phyloP scores from a whole-genome alignment of 2,113 vertebrate genomes.

The Rattus rattus region DNA sequence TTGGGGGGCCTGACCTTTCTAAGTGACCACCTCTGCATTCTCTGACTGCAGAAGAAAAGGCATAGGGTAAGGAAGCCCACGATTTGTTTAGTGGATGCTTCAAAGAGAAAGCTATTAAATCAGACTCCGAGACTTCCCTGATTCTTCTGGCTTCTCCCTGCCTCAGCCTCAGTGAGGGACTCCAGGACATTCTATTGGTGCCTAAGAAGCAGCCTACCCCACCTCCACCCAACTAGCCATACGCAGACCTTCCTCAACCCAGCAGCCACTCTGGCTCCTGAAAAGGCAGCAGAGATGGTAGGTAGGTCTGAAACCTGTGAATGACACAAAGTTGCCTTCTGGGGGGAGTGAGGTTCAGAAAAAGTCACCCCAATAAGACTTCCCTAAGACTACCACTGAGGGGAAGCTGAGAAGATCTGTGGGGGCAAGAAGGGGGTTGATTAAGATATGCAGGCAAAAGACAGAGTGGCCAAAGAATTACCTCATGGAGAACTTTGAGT shows the following conservation, averaged over 20 bases:
- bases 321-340: not conserved
- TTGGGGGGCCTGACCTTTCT: not conserved
- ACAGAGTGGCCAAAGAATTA: not conserved
- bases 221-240: fast-evolving
- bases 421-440: not conserved
- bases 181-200: not conserved
- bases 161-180: not conserved
- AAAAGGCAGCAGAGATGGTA: too few relatives aligned
- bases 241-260: not conserved
- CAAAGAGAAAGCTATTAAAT: not conserved
- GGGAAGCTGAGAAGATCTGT: not conserved
- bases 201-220: not conserved
- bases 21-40: not conserved
- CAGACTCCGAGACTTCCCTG: not conserved
- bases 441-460: not conserved
- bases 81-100: not conserved
- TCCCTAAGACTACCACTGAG: not conserved
- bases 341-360: too few relatives aligned
- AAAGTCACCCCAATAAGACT: not conserved
- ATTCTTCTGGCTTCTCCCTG: not conserved
- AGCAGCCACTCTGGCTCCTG: fast-evolving
- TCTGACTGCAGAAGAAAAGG: not conserved
- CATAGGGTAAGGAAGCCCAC: not conserved
- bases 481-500: not conserved
- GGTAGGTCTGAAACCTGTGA: not conserved